Conservation (phyloP, 2,888 invertebrate genomes). For the Lasioglossum malachurum region DNA sequence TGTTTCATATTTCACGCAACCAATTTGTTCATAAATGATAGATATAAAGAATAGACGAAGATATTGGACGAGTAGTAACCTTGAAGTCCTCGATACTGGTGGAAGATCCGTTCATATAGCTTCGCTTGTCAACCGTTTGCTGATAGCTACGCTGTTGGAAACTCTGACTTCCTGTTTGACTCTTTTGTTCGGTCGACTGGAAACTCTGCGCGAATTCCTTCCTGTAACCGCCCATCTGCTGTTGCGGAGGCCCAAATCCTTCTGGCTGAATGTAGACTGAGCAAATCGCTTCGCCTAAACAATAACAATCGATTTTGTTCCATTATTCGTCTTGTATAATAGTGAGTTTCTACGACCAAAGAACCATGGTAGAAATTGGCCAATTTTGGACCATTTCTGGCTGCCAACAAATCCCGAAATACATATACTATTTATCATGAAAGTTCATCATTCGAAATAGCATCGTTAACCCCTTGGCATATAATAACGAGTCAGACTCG, state of each 20-base stretch:
- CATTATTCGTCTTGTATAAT: background rate
- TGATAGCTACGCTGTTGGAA: conserved; percentile 87
- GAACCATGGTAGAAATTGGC: no score
- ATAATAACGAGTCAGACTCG: no score
- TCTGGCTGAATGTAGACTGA: conserved; percentile 97
- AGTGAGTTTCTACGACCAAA: no score
- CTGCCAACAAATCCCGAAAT: no score
- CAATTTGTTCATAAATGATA: no score
- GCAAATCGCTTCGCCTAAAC: conserved; percentile 94
- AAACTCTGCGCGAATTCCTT: conserved; percentile 89
- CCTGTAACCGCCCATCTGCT: conserved; percentile 86
- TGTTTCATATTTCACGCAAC: no score
- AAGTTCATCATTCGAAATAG: no score
- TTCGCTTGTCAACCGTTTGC: conserved; percentile 87
- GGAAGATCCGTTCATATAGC: conserved; percentile 91
- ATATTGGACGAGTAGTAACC: conserved; percentile 60
- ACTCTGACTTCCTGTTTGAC: conserved; percentile 83
- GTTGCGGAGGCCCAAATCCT: conserved; percentile 90
- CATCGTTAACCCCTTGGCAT: no score
- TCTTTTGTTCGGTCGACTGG: conserved; percentile 88
- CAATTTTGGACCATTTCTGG: no score
- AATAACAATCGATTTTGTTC: background rate
- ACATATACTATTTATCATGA: no score
- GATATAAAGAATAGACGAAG: background rate
- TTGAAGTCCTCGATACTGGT: conserved; percentile 90